phyloP scores from a whole-genome alignment of 2,113 vertebrate species.

The Machaerirhynchus nigripectus region DNA sequence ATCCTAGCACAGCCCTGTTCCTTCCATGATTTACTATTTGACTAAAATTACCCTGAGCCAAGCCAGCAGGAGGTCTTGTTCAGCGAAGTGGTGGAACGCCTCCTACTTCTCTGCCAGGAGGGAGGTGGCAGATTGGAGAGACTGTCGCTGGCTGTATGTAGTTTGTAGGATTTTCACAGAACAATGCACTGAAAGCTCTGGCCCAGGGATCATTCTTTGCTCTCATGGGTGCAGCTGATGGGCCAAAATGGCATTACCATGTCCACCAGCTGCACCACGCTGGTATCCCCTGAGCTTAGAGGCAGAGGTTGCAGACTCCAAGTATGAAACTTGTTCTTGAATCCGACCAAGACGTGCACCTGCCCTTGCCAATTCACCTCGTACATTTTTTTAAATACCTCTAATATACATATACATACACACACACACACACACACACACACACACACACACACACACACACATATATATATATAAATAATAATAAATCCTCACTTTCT shows the following conservation, averaged over 20 bases:
- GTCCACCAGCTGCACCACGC: neutral
- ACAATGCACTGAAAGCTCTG: neutral
- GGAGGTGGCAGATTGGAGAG: neutral
- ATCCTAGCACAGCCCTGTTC: neutral
- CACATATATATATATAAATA: neutral
- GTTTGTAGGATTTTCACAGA: neutral
- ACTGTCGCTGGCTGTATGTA: fast-evolving
- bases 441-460: neutral
- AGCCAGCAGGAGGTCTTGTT: neutral
- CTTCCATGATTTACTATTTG: neutral
- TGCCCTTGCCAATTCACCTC: neutral
- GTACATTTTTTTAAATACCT: neutral
- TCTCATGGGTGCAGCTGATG: neutral
- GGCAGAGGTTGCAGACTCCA: neutral
- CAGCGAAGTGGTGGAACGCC: neutral
- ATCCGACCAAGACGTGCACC: neutral
- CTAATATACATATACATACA: neutral
- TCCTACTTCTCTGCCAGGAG: neutral
- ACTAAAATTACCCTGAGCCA: neutral
- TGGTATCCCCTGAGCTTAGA: neutral
- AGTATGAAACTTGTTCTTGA: neutral
- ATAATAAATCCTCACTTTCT: neutral
- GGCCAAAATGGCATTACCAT: neutral
- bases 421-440: neutral
- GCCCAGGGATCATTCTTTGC: neutral